A percentile compares a stretch with the other conserved stretches of the same genome.
These are phyloP conservation scores for Tetropium fuscum DNA, from an alignment of 2,888 invertebrate species.

Conservation along the genomic window DNA sequence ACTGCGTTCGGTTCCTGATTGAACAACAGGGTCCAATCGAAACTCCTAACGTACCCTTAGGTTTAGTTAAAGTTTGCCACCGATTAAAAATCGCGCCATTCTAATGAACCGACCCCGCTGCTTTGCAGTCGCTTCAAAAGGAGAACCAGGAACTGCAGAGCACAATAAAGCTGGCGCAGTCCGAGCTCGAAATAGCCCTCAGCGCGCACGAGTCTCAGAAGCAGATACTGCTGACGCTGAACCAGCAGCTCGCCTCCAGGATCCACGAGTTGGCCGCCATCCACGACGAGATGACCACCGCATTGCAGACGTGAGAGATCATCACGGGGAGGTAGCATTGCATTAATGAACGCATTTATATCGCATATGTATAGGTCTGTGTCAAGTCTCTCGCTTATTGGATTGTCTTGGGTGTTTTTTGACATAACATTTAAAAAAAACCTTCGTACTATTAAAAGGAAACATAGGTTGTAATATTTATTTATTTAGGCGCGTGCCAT, in stretches of 20 bases:
- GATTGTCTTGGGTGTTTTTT: constrained; percentile 19
- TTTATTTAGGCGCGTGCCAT: constrained; percentile 30
- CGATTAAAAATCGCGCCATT: too few species aligned
- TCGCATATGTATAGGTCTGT: constrained; percentile 49
- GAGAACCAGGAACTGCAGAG: constrained; percentile 75
- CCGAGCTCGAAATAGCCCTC: constrained; percentile 82
- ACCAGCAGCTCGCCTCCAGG: constrained; percentile 84
- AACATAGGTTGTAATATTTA: constrained; percentile 18
- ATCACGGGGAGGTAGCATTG: constrained; percentile 33
- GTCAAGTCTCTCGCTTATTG: constrained; percentile 33
- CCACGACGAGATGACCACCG: constrained; percentile 87
- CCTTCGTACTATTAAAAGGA: constrained; percentile 13
- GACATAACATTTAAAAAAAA: constrained; percentile 6
- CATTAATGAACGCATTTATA: constrained; percentile 45
- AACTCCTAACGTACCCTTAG: too few species aligned
- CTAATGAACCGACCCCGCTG: too few species aligned
- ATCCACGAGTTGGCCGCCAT: constrained; percentile 84
- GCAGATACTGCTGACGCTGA: constrained; percentile 83
- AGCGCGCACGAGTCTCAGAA: constrained; percentile 86
- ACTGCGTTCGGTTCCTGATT: too few species aligned
- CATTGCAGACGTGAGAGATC: constrained; percentile 74
- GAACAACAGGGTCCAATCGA: too few species aligned
- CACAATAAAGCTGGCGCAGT: constrained; percentile 81
- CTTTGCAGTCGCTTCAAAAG: constrained; percentile 70
- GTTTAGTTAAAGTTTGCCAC: too few species aligned